phyloP scores from a whole-genome alignment of 2,888 invertebrate species.

The Drepana falcataria region DNA sequence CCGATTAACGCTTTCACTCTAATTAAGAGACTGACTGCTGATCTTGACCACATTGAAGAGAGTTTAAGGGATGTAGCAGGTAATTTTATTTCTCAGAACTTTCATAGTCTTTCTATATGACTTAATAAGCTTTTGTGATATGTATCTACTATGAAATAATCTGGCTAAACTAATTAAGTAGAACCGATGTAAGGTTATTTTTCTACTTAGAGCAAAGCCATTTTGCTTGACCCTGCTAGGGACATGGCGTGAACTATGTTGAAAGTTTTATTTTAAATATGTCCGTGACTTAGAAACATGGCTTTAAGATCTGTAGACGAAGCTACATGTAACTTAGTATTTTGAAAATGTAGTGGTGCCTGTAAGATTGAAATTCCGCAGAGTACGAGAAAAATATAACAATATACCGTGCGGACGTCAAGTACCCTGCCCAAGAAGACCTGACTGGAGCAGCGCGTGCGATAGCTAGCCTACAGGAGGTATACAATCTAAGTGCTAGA shows the following conservation, averaged over 20 bases:
- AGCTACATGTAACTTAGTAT: too few species aligned
- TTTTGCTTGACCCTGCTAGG: too few species aligned
- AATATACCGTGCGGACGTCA: conserved; percentile 83
- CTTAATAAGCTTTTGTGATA: too few species aligned
- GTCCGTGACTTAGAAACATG: too few species aligned
- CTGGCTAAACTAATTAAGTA: too few species aligned
- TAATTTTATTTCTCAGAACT: conserved; percentile 19
- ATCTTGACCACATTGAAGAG: conserved; percentile 91
- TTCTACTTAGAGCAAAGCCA: too few species aligned
- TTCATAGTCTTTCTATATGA: not conserved
- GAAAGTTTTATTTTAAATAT: too few species aligned
- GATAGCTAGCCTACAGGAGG: conserved; percentile 94
- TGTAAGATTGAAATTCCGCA: conserved; percentile 31
- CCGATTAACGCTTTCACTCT: conserved; percentile 97
- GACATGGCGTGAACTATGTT: too few species aligned
- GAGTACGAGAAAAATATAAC: conserved; percentile 88
- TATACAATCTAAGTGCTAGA: conserved; percentile 92
- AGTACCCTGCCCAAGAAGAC: conserved; percentile 96
- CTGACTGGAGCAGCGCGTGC: conserved; percentile 97
- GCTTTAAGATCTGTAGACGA: too few species aligned
- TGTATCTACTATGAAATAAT: too few species aligned
- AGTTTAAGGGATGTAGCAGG: conserved; percentile 81
- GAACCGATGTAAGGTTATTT: too few species aligned
- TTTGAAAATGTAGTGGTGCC: too few species aligned
- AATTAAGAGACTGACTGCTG: conserved; percentile 94